Base-by-base conservation (phyloP, 30 jellyfish, hydroid and myxozoan genomes). In the Aurelia sp. region DNA sequence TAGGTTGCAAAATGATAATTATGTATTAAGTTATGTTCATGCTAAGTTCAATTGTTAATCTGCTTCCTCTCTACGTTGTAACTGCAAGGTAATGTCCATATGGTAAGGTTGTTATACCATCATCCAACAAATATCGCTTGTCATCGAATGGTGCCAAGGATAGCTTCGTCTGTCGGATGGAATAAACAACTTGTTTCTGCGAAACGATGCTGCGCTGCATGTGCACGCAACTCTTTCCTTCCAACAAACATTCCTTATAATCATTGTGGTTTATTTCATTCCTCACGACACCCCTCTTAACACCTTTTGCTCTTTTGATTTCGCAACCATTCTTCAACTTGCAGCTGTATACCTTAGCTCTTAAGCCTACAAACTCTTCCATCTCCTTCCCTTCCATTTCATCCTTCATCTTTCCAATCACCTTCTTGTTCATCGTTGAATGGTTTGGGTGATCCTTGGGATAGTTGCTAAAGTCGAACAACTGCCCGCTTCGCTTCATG, bases 321-420 rank as follows among this genome's bases (percentile, higher is more conserved):
- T 10, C 59, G 0, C 17, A 4, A 4, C 57, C 86, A 50, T 15
- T 62, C n/a, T 6, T 11, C 4, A 50, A 4, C 79, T 75, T 51
- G 55, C 63, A 52, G 19, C 66, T 30, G 22, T 57, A 59, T 82
- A 75, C 21, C 63, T 75, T 75, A 4, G 82, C 79, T 27, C 86
- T 4, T 19, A 51, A 17, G 11, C 79, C 82, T 5, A 16, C 61
- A 52, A 75, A 75, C 23, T 52, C 86, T 11, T 75, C 23, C 75
- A 75, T 75, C 30, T 4, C 61, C 13, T 2, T n/a, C 11, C 76
- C 79, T 11, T 47, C 77, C 7, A 51, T 16, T 80, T 75, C 80
- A 57, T 75, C 86, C 23, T 75, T 75, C 58, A 75, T 15, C 22
- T 22, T 50, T 1, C 86, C 86, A 35, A 63, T 57, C 6, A 78